Evolutionary conservation across 2,797 vertebrate genomes (phyloP).

Genomic region (Ctenochaetus hawaiiensis): DNA sequence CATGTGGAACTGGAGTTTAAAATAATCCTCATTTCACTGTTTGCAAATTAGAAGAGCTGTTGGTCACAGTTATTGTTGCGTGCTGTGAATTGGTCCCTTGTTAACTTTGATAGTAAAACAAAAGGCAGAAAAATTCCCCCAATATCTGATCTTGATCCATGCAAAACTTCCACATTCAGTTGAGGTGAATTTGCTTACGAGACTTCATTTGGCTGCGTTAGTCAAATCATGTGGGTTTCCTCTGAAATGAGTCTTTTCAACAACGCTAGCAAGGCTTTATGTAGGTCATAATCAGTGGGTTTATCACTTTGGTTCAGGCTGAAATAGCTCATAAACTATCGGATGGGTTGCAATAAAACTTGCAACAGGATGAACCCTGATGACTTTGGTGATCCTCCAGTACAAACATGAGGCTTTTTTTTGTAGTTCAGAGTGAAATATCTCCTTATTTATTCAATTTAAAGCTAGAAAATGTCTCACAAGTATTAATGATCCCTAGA

Average conservation of each 20-base stretch:
- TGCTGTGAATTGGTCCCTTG: neutral
- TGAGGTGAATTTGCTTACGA: neutral
- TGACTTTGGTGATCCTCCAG: neutral
- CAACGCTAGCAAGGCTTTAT: neutral
- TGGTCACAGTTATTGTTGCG: neutral
- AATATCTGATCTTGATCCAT: neutral
- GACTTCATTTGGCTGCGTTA: neutral
- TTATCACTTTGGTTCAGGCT: neutral
- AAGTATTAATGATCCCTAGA: neutral
- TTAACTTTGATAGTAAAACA: too few species aligned
- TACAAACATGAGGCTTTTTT: neutral
- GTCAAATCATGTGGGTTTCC: neutral
- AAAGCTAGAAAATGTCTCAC: neutral
- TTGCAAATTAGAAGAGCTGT: neutral
- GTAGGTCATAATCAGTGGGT: neutral
- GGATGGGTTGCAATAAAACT: neutral
- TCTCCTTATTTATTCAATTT: neutral
- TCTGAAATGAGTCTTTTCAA: neutral
- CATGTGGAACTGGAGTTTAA: neutral
- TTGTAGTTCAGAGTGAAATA: neutral
- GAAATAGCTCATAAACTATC: neutral
- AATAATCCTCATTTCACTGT: neutral
- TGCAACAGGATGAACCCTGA: neutral
- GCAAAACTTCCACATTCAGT: conserved; percentile 1
- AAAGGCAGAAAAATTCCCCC: too few species aligned